Evolutionary conservation across 2,797 vertebrate species (phyloP), one percentile per base, ranked within the genome.

Genomic region (Rhynchonycteris naso): DNA sequence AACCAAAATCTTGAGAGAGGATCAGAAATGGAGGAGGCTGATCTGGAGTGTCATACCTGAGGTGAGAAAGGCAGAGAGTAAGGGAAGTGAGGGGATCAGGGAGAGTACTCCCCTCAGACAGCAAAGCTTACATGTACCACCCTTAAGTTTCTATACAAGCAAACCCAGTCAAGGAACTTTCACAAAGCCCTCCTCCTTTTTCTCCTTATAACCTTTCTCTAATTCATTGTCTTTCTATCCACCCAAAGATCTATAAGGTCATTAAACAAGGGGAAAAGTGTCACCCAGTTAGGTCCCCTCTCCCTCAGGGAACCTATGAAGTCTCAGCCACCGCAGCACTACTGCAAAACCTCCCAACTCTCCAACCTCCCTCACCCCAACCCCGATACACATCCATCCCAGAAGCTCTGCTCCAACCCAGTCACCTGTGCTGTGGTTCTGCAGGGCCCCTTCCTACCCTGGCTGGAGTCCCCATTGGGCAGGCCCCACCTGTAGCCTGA

Each of bases 351-450:
- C 69, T 61, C n/a, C 38, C n/a, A 50, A 18, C 13, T 21, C 43
- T n/a, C 43, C n/a, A n/a, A n/a, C 43, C 43, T 4, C 43, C 43
- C 1, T 7, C 43, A 5, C 8, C 3, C 50, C 30, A 24, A 21
- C 28, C 52, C 4, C 24, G 16, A 16, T 50, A 43, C 33, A 26
- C 24, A 14, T 1, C 14, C 14, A 6, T 9, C 11, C 35, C 54
- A 1, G 47, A 68, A 65, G 35, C 66, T 16, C 80, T 2, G 7
- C 30, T 58, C 5, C 1, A 0, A 22, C 33, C 3, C 24, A 2
- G 84, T 96, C 74, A 97, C 97, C 97, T 85, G 61, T 13, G 15
- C 9, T 4, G 71, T 16, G 2, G 26, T 3, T 63, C 58, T 7
- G 7, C 30, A 12, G 54, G 4, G 47, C 15, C 14, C 47, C 52